phyloP scores from a whole-genome alignment of 2,888 invertebrate genomes.

The Meiosimyza platycephala region DNA sequence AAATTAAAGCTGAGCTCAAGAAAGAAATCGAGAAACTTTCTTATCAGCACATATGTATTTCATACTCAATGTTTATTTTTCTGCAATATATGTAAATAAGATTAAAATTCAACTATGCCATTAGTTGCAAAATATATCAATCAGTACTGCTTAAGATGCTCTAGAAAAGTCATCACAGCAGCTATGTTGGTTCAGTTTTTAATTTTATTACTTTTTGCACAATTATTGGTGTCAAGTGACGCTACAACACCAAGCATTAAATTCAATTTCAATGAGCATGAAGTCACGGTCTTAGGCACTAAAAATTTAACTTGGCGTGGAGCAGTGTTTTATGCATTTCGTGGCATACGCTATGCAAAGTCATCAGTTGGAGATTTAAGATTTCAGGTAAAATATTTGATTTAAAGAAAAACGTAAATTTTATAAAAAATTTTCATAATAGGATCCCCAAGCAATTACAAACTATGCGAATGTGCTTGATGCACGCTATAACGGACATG shows the following conservation, averaged over 20 bases:
- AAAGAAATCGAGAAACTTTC: too few relatives aligned
- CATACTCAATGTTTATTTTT: too few relatives aligned
- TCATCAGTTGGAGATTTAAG: constrained; percentile 64
- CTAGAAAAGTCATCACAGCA: not conserved
- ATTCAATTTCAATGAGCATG: constrained; percentile 28
- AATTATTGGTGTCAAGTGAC: not conserved
- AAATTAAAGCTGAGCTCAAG: too few relatives aligned
- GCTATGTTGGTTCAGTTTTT: not conserved
- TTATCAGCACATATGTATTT: too few relatives aligned
- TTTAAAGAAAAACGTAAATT: not conserved
- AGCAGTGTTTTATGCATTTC: constrained; percentile 46
- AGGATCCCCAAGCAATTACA: constrained; percentile 66
- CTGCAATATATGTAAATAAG: too few relatives aligned
- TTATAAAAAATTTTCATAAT: constrained; percentile 20
- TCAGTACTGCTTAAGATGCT: too few relatives aligned
- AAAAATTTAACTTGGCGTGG: constrained; percentile 37
- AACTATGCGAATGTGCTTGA: constrained; percentile 50
- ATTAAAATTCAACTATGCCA: too few relatives aligned
- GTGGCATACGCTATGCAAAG: constrained; percentile 55
- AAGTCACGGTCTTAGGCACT: constrained; percentile 31
- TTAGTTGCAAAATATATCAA: too few relatives aligned
- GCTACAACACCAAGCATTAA: not conserved
- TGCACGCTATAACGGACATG: constrained; percentile 69
- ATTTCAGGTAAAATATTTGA: constrained; percentile 48
- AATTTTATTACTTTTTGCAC: not conserved